Evolutionary conservation across 2,113 vertebrate species (phyloP).

Genomic region (Arothron firmamentum): DNA sequence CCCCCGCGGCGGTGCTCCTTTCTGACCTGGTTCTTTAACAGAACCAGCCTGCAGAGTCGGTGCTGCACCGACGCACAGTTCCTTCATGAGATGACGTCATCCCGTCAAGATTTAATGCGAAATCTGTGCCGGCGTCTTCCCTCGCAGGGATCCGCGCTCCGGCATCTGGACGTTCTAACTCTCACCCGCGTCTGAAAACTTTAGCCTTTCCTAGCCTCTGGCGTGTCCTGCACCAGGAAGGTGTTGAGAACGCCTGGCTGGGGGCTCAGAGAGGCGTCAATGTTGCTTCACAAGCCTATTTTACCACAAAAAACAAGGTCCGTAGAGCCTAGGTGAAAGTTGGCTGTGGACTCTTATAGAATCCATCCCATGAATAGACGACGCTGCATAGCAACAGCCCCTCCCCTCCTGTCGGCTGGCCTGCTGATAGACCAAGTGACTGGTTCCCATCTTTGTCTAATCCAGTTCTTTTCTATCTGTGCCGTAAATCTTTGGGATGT

Average conservation of each 20-base stretch:
- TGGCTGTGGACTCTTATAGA: background rate
- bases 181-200: slow-evolving; percentile 1
- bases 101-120: no score
- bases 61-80: no score
- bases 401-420: background rate
- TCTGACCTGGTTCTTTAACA: slow-evolving; percentile 11
- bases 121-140: background rate
- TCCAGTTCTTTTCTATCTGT: slow-evolving; percentile 27
- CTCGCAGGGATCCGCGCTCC: slow-evolving; percentile 12
- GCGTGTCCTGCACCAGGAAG: slow-evolving; percentile 1
- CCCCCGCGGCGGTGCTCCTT: slow-evolving; percentile 6
- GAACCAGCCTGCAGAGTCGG: background rate
- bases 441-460: slow-evolving; percentile 10
- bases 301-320: no score
- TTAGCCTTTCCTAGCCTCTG: slow-evolving; percentile 5
- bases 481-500: slow-evolving; percentile 9
- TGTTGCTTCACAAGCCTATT: no score
- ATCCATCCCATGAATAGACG: slow-evolving; percentile 15
- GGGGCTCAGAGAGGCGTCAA: background rate
- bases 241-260: background rate
- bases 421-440: slow-evolving; percentile 21
- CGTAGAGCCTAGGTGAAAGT: background rate
- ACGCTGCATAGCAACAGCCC: slow-evolving; percentile 46
- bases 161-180: slow-evolving; percentile 7
- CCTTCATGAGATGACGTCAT: no score